Evolutionary conservation across 2,888 invertebrate species (phyloP).

Genomic region (Neoaliturus tenellus): DNA sequence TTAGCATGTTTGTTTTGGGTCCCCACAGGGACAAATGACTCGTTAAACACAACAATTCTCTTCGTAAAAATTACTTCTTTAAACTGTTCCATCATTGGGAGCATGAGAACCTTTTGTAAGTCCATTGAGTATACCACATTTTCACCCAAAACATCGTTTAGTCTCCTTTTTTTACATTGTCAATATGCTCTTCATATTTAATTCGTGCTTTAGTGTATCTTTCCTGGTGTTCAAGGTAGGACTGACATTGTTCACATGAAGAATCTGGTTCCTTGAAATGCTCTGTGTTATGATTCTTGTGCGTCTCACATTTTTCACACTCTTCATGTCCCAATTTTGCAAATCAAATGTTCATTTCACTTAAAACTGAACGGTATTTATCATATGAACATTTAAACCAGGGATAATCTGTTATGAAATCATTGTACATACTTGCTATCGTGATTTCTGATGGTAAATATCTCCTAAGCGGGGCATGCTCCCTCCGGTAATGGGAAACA

Average conservation of each 20-base stretch:
- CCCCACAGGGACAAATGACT: slow-evolving; percentile 15
- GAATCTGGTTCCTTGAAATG: neutral
- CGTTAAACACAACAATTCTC: slow-evolving; percentile 4
- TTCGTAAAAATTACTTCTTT: slow-evolving; percentile 2
- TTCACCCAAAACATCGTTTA: neutral
- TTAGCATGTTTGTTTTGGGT: neutral
- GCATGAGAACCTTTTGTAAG: slow-evolving; percentile 28
- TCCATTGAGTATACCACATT: slow-evolving; percentile 18
- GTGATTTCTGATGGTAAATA: neutral
- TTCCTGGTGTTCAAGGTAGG: neutral
- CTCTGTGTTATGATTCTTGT: neutral
- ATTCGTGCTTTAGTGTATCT: neutral
- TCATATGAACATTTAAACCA: neutral
- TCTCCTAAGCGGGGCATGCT: neutral
- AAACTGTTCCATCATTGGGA: slow-evolving; percentile 3
- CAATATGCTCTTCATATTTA: neutral
- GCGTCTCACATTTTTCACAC: neutral
- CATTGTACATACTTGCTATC: neutral
- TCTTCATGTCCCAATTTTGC: neutral
- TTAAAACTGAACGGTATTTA: neutral
- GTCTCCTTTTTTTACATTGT: neutral
- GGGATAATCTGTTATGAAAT: neutral
- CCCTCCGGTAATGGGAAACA: neutral
- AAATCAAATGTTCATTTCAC: neutral
- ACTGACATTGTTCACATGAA: neutral